phyloP scores from a whole-genome alignment of 2,113 vertebrate genomes.

The Puma concolor region DNA sequence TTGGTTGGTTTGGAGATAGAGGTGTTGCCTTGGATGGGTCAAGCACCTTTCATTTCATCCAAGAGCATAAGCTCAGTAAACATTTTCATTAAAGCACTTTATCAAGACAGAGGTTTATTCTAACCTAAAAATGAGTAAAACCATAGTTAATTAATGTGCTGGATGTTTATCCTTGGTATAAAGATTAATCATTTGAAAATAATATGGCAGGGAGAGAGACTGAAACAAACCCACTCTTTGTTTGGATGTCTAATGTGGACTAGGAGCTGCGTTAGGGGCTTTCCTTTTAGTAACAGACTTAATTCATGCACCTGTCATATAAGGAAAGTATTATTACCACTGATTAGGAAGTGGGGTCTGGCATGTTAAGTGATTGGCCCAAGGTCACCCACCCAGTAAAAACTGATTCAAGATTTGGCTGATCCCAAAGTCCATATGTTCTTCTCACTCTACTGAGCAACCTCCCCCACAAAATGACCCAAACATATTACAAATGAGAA shows the following conservation, averaged over 20 bases:
- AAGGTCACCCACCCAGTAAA: slow-evolving; percentile 46
- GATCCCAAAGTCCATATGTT: slow-evolving; percentile 36
- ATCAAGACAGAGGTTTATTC: slow-evolving; percentile 27
- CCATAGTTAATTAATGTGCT: slow-evolving; percentile 35
- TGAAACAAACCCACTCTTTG: background rate
- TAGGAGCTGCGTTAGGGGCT: background rate
- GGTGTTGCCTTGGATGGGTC: background rate
- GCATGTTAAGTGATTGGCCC: slow-evolving; percentile 9
- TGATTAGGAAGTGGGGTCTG: background rate
- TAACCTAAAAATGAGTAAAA: slow-evolving; percentile 48
- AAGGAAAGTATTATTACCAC: background rate
- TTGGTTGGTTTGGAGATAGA: background rate
- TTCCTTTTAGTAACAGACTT: background rate
- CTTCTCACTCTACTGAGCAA: slow-evolving; percentile 26
- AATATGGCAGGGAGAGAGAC: background rate
- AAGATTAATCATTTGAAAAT: slow-evolving; percentile 44
- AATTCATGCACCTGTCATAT: background rate
- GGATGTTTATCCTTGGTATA: background rate
- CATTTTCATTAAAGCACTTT: slow-evolving; percentile 50
- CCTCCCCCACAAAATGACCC: slow-evolving; percentile 43
- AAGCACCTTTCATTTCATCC: background rate
- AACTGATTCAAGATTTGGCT: slow-evolving; percentile 59
- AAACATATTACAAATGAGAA: slow-evolving; percentile 57
- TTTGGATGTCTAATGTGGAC: background rate
- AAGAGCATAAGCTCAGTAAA: background rate